These are phyloP conservation scores for Parnassius mnemosyne DNA, from an alignment of 2,888 invertebrate species.

Conservation along the genomic window DNA sequence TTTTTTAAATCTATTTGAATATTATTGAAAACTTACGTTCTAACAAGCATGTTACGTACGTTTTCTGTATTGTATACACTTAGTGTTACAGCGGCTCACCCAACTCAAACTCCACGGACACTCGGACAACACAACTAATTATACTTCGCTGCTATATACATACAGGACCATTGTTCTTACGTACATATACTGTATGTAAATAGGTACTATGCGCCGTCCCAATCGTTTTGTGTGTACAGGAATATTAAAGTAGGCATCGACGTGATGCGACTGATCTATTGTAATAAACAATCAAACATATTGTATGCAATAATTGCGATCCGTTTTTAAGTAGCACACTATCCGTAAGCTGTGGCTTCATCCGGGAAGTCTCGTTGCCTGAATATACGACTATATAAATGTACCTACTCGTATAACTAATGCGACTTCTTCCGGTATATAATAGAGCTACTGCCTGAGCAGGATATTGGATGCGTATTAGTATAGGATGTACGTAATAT, in stretches of 20 bases:
- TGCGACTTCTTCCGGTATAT: no score
- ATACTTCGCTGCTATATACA: conserved; percentile 6
- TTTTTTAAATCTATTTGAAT: no score
- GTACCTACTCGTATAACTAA: no score
- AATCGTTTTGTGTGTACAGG: conserved; percentile 13
- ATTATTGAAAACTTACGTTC: conserved; percentile 1
- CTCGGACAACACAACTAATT: conserved; percentile 30
- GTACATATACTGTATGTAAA: conserved; percentile 15
- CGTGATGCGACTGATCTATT: conserved; percentile 21
- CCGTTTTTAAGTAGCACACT: conserved; percentile 1
- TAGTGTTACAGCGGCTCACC: conserved; percentile 50
- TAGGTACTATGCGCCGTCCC: conserved; percentile 8
- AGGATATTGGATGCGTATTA: no score
- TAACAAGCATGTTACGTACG: conserved; percentile 23
- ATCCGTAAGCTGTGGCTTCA: conserved; percentile 7
- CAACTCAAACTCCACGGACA: conserved; percentile 51
- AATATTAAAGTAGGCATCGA: conserved; percentile 17
- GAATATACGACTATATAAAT: neutral
- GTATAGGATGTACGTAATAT: no score
- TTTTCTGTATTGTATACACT: conserved; percentile 41
- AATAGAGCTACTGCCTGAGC: no score
- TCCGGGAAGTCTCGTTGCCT: conserved; percentile 11
- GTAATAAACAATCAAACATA: conserved; percentile 1
- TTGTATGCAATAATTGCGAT: conserved; percentile 16
- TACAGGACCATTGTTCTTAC: conserved; percentile 20